Percentiles rank a stretch among this genome's conserved stretches.
phyloP scores from a whole-genome alignment of 2,113 vertebrate genomes.

The Equus przewalskii region DNA sequence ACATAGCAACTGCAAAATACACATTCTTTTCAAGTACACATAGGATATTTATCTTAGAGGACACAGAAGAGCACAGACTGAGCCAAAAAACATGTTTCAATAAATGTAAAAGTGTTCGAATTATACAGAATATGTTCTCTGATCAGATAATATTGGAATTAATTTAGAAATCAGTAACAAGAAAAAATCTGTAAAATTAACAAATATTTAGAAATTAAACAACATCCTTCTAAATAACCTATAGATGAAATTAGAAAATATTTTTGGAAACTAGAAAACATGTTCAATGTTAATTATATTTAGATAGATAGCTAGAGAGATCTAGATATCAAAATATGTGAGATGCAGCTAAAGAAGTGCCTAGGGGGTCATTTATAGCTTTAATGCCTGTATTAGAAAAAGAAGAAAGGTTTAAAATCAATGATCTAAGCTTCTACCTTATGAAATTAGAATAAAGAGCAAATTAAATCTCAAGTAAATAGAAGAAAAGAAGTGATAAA shows the following conservation, averaged over 20 bases:
- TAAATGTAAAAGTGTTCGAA: not conserved
- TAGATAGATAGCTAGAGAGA: not conserved
- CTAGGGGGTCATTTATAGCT: not conserved
- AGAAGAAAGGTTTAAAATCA: not conserved
- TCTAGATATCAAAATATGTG: not conserved
- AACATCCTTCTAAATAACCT: not conserved
- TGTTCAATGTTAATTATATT: not conserved
- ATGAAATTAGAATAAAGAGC: not conserved
- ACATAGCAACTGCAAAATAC: not conserved
- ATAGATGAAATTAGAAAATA: not conserved
- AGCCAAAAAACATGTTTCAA: not conserved
- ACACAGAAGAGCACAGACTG: not conserved
- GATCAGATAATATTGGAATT: not conserved
- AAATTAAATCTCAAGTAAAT: not conserved
- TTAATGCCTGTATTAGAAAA: not conserved
- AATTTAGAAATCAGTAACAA: not conserved
- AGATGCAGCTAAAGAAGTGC: not conserved
- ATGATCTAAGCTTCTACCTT: not conserved
- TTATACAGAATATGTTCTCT: not conserved
- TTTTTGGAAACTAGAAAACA: not conserved
- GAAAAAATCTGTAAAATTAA: not conserved
- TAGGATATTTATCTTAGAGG: not conserved
- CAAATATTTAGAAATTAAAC: constrained; percentile 10
- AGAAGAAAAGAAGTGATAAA: not conserved
- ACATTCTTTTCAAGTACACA: not conserved